Base-by-base conservation (phyloP, 2,888 invertebrate species). In the Catocala sponsa region DNA sequence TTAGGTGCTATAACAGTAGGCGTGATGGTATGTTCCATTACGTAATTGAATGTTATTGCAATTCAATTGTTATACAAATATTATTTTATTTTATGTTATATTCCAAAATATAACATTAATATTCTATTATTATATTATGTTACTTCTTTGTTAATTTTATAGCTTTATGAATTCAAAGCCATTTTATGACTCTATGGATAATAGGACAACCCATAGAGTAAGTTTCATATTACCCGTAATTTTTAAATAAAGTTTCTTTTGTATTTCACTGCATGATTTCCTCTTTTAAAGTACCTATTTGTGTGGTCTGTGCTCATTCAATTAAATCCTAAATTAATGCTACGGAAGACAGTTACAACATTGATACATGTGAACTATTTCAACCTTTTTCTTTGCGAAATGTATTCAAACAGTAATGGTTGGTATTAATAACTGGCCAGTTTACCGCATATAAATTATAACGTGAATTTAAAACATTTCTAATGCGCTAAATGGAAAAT, bases 401-500 rank as follows among this genome's bases (percentile, higher is more conserved):
- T 55, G 56, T 55, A 56, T 65, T 63, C 38, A 51, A 43, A 49
- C 51, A 12, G 51, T 48, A 64, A 62, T 58, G 57, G 55, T 58
- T 48, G 54, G 15, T 72, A 75, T 68, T 65, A 73, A 65, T 69
- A 65, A 68, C 70, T 33, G 9, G 44, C 53, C 44, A 57, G 59
- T 75, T 72, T 61, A 46, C 51, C 35, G 47, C 52, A 50, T 53
- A 73, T 73, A 76, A 72, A 69, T 74, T 67, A 76, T 55, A 59
- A 58, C 44, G 56, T 55, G 64, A 72, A 70, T 70, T 71, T 63
- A 63, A 72, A 67, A 65, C 61, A 65, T 69, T 76, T 73, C 69
- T 76, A 68, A 68, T 64, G 62, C 70, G 61, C 61, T 68, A 65
- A 67, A 78, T 55, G 52, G 67, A 63, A 77, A 70, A 64, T 65